Evolutionary conservation across 2,888 invertebrate genomes (phyloP), one percentile per base, ranked within the genome.

Genomic region (Diarsia rubi): DNA sequence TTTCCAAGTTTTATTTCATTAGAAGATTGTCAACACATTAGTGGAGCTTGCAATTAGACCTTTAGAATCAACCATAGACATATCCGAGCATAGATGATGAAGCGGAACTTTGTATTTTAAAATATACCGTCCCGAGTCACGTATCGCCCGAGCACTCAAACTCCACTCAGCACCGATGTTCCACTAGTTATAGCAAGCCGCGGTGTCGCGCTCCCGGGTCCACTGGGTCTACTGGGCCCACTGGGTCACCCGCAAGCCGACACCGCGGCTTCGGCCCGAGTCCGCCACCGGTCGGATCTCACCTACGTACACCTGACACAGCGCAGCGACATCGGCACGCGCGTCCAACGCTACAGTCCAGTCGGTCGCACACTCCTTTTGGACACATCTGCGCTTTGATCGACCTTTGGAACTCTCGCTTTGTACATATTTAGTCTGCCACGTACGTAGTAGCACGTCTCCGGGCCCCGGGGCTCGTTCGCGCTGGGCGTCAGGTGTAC

Each of bases 111-210:
- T 79, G 71, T 82, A 65, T 79, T 86, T 78, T 81, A 81, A 90
- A 91, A 88, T 88, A 76, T 83, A 88, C 86, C 86, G 85, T 88
- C 92, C 92, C 91, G 89, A 91, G 91, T 92, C 92, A 92, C 92
- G 90, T 92, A 86, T 89, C 91, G 92, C 92, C 94, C 93, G 91
- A 91, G 93, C 93, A 92, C 93, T 91, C 89, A 88, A 90, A 89
- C 89, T 91, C 92, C 93, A 92, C 92, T 89, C 89, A 91, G 92
- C 92, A 92, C 92, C 90, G 80, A 88, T 79, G 87, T 86, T 87
- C 87, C 88, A 84, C 79, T 86, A 84, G 85, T 84, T 86, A 72
- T 77, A 82, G 66, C 59, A 79, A 78, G 80, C 78, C 85, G 72
- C 79, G 83, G 79, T 66, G 79, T 71, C 77, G 68, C 44, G 69